Percentiles rank a stretch among this genome's conserved stretches.
Evolutionary conservation across 2,113 vertebrate species (phyloP).

Genomic region (Chloebia gouldiae): DNA sequence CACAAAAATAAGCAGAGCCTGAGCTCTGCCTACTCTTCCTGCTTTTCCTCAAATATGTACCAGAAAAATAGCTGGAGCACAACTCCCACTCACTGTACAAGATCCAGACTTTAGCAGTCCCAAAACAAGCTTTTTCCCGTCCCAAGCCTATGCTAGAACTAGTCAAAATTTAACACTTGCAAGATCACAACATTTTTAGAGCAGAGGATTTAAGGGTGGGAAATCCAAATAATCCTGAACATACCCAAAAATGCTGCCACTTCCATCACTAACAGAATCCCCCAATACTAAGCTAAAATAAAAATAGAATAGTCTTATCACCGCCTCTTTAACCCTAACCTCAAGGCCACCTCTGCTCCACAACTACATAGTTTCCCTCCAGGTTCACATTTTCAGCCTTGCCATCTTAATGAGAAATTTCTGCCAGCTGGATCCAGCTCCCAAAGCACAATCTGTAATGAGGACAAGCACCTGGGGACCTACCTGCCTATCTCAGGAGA

Average conservation of each 20-base stretch:
- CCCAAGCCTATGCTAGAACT: neutral
- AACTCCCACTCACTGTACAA: slow-evolving; percentile 31
- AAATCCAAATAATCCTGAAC: neutral
- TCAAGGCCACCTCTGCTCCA: neutral
- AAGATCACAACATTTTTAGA: neutral
- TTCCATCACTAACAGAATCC: neutral
- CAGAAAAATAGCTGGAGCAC: slow-evolving; percentile 26
- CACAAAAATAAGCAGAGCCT: slow-evolving; percentile 29
- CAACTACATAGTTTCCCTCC: neutral
- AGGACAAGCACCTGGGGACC: slow-evolving; percentile 49
- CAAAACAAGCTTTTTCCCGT: slow-evolving; percentile 29
- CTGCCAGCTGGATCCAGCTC: slow-evolving; percentile 44
- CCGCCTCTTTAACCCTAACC: neutral
- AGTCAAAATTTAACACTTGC: slow-evolving; percentile 11
- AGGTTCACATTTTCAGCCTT: slow-evolving; percentile 31
- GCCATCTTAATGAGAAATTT: slow-evolving; percentile 4
- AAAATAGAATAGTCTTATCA: neutral
- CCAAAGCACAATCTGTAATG: slow-evolving; percentile 27
- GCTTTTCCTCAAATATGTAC: slow-evolving; percentile 16
- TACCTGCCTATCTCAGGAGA: slow-evolving; percentile 31
- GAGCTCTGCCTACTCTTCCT: slow-evolving; percentile 31
- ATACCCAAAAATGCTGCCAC: neutral
- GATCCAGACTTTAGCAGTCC: slow-evolving; percentile 6
- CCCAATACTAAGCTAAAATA: neutral
- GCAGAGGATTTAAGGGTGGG: neutral